Percentiles rank a stretch among this genome's conserved stretches.
These are phyloP conservation scores for Dichetophora obliterata DNA, from an alignment of 2,888 invertebrate species.

Conservation along the genomic window DNA sequence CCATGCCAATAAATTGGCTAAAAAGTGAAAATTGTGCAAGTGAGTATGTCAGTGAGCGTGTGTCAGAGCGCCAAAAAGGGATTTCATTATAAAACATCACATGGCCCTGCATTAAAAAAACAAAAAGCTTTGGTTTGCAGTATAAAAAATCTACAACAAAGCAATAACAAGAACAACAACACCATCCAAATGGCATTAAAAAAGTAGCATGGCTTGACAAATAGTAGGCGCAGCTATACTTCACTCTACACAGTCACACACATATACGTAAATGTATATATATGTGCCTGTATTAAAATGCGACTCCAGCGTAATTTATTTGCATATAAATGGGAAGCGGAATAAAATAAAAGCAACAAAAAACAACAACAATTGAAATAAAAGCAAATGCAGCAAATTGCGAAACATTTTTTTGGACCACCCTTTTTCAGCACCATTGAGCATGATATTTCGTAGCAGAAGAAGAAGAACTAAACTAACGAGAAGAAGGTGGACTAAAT, in stretches of 20 bases:
- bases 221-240: conserved; percentile 9
- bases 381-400: background rate
- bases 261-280: background rate
- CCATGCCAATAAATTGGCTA: conserved; percentile 63
- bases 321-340: conserved; percentile 28
- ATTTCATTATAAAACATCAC: conserved; percentile 68
- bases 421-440: conserved; percentile 2
- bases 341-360: background rate
- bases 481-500: background rate
- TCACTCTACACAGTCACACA: background rate
- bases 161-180: background rate
- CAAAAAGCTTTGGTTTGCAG: conserved; percentile 5
- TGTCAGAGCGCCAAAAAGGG: conserved; percentile 54
- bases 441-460: background rate
- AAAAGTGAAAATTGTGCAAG: conserved; percentile 66
- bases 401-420: background rate
- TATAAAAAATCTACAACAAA: conserved; percentile 6
- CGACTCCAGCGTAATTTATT: conserved; percentile 28
- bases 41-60: conserved; percentile 35
- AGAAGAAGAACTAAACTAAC: background rate
- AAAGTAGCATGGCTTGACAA: conserved; percentile 16
- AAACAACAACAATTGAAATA: background rate
- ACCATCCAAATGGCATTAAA: background rate
- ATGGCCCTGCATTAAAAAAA: conserved; percentile 42
- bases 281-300: conserved; percentile 13